phyloP scores from a whole-genome alignment of 2,797 vertebrate species.

The Hemitrygon akajei region DNA sequence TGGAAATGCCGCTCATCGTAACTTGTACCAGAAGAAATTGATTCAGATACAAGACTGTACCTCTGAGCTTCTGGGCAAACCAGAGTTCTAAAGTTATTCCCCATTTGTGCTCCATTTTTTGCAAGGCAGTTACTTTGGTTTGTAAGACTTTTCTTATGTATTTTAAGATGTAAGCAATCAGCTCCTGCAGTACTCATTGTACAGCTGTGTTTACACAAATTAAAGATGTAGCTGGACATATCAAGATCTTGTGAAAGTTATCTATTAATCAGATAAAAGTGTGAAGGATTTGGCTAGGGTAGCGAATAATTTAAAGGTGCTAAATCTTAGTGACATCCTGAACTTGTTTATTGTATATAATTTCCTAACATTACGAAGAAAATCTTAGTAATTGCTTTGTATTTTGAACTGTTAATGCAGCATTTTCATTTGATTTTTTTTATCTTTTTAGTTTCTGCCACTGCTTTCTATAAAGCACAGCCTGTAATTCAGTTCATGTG shows the following conservation, averaged over 20 bases:
- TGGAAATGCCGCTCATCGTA: not conserved
- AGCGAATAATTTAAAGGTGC: not conserved
- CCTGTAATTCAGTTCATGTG: constrained; percentile 99
- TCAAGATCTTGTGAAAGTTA: not conserved
- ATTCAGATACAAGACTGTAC: constrained; percentile 15
- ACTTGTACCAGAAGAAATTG: not conserved
- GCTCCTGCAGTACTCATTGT: not conserved
- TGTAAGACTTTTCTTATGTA: not conserved
- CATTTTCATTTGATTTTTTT: constrained; percentile 41
- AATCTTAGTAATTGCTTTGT: not conserved
- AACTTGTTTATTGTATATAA: not conserved
- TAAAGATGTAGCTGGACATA: not conserved
- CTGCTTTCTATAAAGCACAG: constrained; percentile 99
- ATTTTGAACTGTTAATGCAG: not conserved
- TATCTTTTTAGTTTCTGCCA: constrained; percentile 80
- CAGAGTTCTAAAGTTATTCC: constrained; percentile 40
- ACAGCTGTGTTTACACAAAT: not conserved
- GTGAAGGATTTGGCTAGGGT: not conserved
- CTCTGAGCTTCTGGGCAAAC: not conserved
- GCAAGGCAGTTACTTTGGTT: constrained; percentile 38
- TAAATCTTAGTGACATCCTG: too few species aligned
- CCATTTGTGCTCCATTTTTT: constrained; percentile 42
- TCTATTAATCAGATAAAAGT: not conserved
- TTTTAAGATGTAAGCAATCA: not conserved
- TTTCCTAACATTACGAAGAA: not conserved